These are phyloP conservation scores for Ormyrus nitidulus DNA, from an alignment of 2,888 invertebrate genomes.

Conservation along the genomic window DNA sequence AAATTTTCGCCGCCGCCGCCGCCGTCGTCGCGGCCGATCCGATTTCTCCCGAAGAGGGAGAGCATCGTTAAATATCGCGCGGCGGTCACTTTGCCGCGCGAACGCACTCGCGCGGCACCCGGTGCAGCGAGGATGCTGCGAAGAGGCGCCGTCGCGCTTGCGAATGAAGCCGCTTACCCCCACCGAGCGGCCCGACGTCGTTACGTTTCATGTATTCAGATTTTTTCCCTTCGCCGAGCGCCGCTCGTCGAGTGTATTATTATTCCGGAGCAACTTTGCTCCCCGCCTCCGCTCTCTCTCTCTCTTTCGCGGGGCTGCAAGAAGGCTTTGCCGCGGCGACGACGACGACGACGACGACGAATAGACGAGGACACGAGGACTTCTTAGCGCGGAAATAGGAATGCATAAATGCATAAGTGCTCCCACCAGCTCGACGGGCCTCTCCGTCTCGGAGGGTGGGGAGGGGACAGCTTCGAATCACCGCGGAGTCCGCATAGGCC, in stretches of 20 bases:
- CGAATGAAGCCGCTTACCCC: constrained; percentile 62
- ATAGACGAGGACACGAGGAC: constrained; percentile 39
- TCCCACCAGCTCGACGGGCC: constrained; percentile 57
- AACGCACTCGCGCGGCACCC: not conserved
- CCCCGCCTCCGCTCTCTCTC: constrained; percentile 61
- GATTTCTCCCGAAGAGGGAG: too few species aligned
- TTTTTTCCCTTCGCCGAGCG: constrained; percentile 68
- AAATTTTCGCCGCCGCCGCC: constrained; percentile 7
- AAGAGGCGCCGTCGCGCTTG: constrained; percentile 57
- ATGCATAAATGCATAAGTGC: constrained; percentile 75
- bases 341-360: constrained; percentile 60
- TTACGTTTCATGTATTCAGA: constrained; percentile 75
- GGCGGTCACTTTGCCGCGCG: too few species aligned
- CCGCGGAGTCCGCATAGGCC: constrained; percentile 41
- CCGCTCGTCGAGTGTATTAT: constrained; percentile 70
- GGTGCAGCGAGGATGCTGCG: constrained; percentile 5
- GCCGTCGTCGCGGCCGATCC: too few species aligned
- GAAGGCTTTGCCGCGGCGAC: constrained; percentile 60
- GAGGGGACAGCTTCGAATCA: constrained; percentile 48
- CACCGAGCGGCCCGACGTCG: constrained; percentile 61
- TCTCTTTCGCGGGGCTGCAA: constrained; percentile 52
- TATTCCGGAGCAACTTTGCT: constrained; percentile 74
- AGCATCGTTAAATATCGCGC: too few species aligned
- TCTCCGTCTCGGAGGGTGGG: not conserved
- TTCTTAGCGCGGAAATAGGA: constrained; percentile 71